Conservation (phyloP, 2,113 vertebrate genomes). For the Sander vitreus region DNA sequence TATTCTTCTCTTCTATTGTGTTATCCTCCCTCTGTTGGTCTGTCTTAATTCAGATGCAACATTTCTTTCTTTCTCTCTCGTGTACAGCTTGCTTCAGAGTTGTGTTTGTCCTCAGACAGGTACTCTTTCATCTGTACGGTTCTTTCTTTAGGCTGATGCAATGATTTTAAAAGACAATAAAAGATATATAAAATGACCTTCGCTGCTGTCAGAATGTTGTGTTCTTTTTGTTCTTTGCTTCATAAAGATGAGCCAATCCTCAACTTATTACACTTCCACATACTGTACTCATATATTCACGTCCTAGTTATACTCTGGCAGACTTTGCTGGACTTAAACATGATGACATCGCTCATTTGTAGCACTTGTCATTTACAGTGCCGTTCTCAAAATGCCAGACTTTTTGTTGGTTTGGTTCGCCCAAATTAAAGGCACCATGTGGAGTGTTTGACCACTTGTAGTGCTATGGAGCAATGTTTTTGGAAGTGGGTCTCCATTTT, state of each 20-base stretch:
- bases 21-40: constrained; percentile 57
- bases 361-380: not conserved
- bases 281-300: not conserved
- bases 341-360: not conserved
- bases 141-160: constrained; percentile 83
- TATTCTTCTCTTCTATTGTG: constrained; percentile 58
- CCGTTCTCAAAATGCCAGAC: not conserved
- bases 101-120: constrained; percentile 85
- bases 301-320: not conserved
- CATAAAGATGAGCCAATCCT: not conserved
- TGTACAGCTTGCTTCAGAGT: constrained; percentile 81
- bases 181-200: constrained; percentile 71
- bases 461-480: not conserved
- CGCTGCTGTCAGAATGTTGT: not conserved
- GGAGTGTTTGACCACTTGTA: not conserved
- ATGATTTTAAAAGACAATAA: constrained; percentile 83
- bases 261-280: not conserved
- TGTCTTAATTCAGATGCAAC: constrained; percentile 68
- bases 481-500: not conserved
- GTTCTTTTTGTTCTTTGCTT: no score
- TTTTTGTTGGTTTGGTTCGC: not conserved
- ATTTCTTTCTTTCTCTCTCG: constrained; percentile 64
- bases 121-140: constrained; percentile 88
- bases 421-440: not conserved
- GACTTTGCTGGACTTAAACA: not conserved